Conservation (phyloP, 2,888 invertebrate genomes). For the Aphodius sticticus region DNA sequence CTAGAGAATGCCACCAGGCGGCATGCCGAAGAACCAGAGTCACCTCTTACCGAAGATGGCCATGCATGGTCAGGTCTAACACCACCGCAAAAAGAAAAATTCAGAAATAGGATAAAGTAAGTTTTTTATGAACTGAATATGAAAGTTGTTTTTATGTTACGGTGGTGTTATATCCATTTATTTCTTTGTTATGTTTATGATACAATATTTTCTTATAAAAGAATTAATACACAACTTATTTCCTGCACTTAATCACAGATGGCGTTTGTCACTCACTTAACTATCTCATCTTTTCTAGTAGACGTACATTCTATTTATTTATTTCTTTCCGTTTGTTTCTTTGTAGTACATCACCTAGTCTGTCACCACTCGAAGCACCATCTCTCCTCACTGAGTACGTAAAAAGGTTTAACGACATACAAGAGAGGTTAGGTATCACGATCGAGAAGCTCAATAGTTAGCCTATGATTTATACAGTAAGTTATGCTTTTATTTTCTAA, state of each 20-base stretch:
- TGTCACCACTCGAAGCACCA: slow-evolving; percentile 50
- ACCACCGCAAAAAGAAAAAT: slow-evolving; percentile 52
- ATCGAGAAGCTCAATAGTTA: slow-evolving; percentile 36
- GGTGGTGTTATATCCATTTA: neutral
- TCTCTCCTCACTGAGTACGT: slow-evolving; percentile 54
- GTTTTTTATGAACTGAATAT: neutral
- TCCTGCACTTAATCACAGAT: neutral
- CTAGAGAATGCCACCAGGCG: neutral
- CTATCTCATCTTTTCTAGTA: neutral
- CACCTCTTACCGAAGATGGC: slow-evolving; percentile 24
- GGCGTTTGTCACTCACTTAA: no score
- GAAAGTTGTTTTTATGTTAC: no score
- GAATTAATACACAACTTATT: neutral
- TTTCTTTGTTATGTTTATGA: neutral
- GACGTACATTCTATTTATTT: neutral
- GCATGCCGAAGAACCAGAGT: neutral
- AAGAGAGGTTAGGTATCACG: slow-evolving; percentile 52
- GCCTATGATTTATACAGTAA: neutral
- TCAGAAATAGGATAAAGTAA: slow-evolving; percentile 15
- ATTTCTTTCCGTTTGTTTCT: slow-evolving; percentile 14
- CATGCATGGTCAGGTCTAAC: slow-evolving; percentile 53
- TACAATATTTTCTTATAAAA: neutral
- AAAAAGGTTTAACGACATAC: slow-evolving; percentile 56
- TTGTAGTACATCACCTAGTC: slow-evolving; percentile 29
- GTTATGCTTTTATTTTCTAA: neutral